These are phyloP conservation scores for Holothuria leucospilota DNA, from an alignment of 53 echinoderm and acorn worm genomes.

Conservation along the genomic window DNA sequence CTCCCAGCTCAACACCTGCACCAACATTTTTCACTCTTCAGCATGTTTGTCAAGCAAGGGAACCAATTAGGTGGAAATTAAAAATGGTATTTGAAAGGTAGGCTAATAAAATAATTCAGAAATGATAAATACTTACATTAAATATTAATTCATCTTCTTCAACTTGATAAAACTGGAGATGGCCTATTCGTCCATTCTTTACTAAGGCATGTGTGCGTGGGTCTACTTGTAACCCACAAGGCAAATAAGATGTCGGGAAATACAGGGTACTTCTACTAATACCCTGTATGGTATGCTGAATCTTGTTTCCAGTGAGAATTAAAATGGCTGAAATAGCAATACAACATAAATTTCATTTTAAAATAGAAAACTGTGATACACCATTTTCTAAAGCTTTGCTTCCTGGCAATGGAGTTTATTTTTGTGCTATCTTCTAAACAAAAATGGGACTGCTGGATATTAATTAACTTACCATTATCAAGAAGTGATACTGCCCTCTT, in stretches of 20 bases:
- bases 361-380: too few species aligned
- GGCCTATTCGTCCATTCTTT: slow-evolving; percentile 81
- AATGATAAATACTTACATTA: slow-evolving; percentile 69
- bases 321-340: slow-evolving; percentile 72
- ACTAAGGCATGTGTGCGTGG: slow-evolving; percentile 87
- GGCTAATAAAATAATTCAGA: too few species aligned
- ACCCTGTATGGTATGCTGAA: slow-evolving; percentile 84
- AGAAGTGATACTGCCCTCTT: slow-evolving; percentile 75
- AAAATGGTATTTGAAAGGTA: too few species aligned
- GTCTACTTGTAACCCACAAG: slow-evolving; percentile 77
- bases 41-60: too few species aligned
- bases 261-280: slow-evolving; percentile 70
- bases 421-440: too few species aligned
- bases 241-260: slow-evolving; percentile 53
- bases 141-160: slow-evolving; percentile 77
- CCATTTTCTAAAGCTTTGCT: too few species aligned
- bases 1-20: too few species aligned
- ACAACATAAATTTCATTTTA: not conserved
- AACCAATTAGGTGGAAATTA: too few species aligned
- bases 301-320: slow-evolving; percentile 66
- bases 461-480: slow-evolving; percentile 76
- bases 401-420: too few species aligned
- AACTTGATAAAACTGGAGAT: slow-evolving; percentile 91
- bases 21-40: too few species aligned
- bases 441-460: not conserved